These are phyloP conservation scores for Argyrosomus japonicus DNA, from an alignment of 2,113 vertebrate genomes.

Conservation along the genomic window DNA sequence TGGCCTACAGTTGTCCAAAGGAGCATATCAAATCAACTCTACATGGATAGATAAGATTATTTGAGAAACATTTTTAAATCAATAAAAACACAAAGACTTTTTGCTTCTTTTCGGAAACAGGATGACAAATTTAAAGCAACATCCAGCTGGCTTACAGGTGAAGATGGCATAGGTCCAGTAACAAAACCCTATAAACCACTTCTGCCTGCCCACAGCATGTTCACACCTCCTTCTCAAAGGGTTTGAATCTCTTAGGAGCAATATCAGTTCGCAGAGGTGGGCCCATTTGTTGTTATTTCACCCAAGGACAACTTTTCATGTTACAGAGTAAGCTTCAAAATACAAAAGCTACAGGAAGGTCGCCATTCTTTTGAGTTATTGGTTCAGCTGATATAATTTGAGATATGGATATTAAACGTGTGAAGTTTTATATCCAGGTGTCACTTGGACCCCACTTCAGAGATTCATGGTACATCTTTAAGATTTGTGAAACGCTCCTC, in stretches of 20 bases:
- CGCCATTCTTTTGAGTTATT: constrained; percentile 1
- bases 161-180: constrained; percentile 52
- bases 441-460: constrained; percentile 11
- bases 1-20: background rate
- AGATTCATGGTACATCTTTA: background rate
- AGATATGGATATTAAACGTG: constrained; percentile 13
- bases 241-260: constrained; percentile 3
- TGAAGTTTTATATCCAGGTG: background rate
- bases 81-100: background rate
- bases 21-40: background rate
- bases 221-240: constrained; percentile 57
- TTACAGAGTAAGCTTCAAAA: background rate
- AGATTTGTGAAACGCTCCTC: constrained; percentile 23
- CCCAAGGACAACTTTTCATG: background rate
- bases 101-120: background rate
- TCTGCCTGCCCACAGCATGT: constrained; percentile 50
- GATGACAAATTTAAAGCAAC: background rate
- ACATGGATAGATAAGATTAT: background rate
- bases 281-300: constrained; percentile 12
- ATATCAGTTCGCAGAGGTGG: background rate
- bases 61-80: background rate
- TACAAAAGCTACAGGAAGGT: background rate
- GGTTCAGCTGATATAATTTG: background rate
- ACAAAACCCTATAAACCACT: constrained; percentile 53
- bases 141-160: constrained; percentile 64